Evolutionary conservation across 2,888 invertebrate genomes (phyloP), one percentile per base, ranked within the genome.

Genomic region (Anagyrus pseudococci): DNA sequence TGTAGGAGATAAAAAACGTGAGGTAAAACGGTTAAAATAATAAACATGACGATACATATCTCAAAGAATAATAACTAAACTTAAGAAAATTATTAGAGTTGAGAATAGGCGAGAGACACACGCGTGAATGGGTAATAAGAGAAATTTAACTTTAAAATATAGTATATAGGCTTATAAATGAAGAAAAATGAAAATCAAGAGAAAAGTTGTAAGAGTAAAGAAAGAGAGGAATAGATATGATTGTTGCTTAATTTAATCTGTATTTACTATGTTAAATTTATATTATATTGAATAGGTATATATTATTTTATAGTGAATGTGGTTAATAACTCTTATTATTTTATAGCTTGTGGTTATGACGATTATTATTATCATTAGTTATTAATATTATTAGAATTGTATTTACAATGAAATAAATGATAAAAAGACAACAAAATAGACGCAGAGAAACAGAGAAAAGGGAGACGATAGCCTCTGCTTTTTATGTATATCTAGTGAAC

Each of bases 21-120:
- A 60, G 7, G 26, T 4, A 25, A 26, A 17, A 48, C 48, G 26
- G 29, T 29, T 49, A 23, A 67, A 65, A 60, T 64, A 63, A 69
- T 56, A 47, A 54, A 78, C 72, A 77, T 75, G 78, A 80, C 79
- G 80, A 80, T 80, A 80, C 80, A 80, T 80, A 80, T 80, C 80
- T 79, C 77, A 79, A 76, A 80, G 77, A 78, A 80, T 80, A 80
- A 80, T 80, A 80, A 80, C 68, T 80, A 80, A 77, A 72, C 70
- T 67, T 79, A 79, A 79, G 78, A 68, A 71, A 74, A 70, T 73
- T 72, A 71, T 71, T 69, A 71, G 67, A 66, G 52, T 67, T 65
- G 68, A 50, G 43, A 60, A 19, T 52, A 44, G 29, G 29, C 48
- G 37, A 58, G 26, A 46, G 56, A 62, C 43, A 41, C 40, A n/a